Conservation (phyloP, 2,888 invertebrate genomes). For the Oxycera nigricornis region DNA sequence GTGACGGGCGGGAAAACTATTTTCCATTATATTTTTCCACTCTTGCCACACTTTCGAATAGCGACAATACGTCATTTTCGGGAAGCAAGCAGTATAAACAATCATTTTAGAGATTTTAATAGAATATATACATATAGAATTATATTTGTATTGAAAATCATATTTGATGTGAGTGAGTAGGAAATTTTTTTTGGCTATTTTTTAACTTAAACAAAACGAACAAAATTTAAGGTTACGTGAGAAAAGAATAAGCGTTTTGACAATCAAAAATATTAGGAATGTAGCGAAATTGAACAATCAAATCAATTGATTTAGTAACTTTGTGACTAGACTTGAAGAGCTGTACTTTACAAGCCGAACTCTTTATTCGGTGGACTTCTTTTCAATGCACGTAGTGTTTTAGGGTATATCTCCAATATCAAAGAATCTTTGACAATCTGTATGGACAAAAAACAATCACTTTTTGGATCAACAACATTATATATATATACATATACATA, state of each 20-base stretch:
- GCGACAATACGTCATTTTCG: not conserved
- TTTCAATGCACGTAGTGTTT: not conserved
- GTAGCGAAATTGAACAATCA: conserved; percentile 47
- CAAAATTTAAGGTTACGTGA: conserved; percentile 33
- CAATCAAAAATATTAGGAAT: conserved; percentile 57
- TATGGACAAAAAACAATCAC: conserved; percentile 35
- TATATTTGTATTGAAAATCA: not conserved
- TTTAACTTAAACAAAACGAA: not conserved
- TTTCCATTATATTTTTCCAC: no score
- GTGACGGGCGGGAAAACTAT: no score
- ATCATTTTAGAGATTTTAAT: conserved; percentile 23
- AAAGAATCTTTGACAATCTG: conserved; percentile 45
- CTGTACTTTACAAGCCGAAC: no score
- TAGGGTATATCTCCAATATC: conserved; percentile 2
- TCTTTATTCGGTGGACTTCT: not conserved
- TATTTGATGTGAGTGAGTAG: not conserved
- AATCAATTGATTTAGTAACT: conserved; percentile 26
- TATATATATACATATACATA: conserved; percentile 18
- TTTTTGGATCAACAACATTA: not conserved
- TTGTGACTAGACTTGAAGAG: no score
- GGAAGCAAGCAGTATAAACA: not conserved
- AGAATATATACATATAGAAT: not conserved
- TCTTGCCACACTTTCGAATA: no score
- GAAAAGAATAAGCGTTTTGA: conserved; percentile 62
- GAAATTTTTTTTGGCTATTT: not conserved